Evolutionary conservation across 2,888 invertebrate species (phyloP), one percentile per base, ranked within the genome.

Genomic region (Leucophora obtusa): DNA sequence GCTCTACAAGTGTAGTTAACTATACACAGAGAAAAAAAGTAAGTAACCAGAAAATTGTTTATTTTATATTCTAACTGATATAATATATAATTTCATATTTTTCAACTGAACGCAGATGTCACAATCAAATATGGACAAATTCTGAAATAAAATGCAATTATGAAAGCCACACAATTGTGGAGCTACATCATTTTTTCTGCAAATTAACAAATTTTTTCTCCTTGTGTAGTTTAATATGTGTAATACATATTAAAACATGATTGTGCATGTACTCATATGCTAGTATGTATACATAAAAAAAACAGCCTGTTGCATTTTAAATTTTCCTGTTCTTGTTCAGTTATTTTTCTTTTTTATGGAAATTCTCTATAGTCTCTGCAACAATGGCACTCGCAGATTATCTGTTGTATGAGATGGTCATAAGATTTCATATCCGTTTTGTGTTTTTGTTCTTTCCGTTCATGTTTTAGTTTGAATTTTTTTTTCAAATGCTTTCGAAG

Each of bases 241-340:
- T 75, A 15, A 56, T 43, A 51, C 51, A 53, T 72, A 18, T 68
- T 28, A 21, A 62, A 62, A 60, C 66, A 58, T 65, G 58, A 63
- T 58, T 76, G 21, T 60, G 66, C 68, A 65, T 51, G 43, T 17
- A n/a, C n/a, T n/a, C n/a, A n/a, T n/a, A 56, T 69, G 18, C 43
- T 24, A 66, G 50, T 24, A 24, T 38, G 50, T 62, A 43, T 33
- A 28, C 33, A 35, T 15, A 38, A 8, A 62, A 8, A 43, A 54
- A 43, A 17, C 69, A 60, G 81, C 77, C 81, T 77, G 81, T 81
- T 81, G 81, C 81, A 73, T 66, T 65, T 21, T 35, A 8, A 70
- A 28, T 28, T n/a, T 53, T 65, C 38, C 6, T 43, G 9, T 28
- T 33, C 33, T 54, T 50, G 17, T 24, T 33, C 5, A 11, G 10